Base-by-base conservation (phyloP, 2,888 invertebrate genomes). In the Limnephilus lunatus region DNA sequence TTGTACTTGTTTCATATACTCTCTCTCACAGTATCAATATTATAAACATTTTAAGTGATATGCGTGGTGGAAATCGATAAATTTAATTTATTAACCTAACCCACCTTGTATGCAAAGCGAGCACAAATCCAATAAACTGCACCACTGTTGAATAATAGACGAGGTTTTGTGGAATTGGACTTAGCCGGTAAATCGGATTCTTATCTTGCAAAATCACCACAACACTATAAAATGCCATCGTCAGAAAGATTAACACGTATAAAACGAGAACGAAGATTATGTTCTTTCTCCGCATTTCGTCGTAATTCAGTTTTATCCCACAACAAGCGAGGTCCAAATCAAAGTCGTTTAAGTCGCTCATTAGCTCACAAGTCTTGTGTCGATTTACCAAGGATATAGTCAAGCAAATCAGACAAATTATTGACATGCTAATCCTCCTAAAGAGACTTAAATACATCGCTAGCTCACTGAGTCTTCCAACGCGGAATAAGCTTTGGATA, bases 401-500 rank as follows among this genome's bases (percentile, higher is more conserved):
- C 12, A 35, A 3, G 35, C 83, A 35, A 2, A 83, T 25, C 9
- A 25, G 9, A 4, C 15, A 19, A 25, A 83, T 25, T 2, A 83
- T 2, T 19, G 4, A 11, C 35, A 15, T 4, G 11, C 83, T 19
- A 25, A 83, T 9, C 35, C 83, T 35, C 25, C 83, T 2, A 83
- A 35, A 83, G 31, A 83, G 4, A 83, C 15, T 35, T 9, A 35
- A 0, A 12, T 32, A 25, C 83, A 25, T 83, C 32, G 31, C 32
- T 35, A 83, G n/a, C 12, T 44, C 12, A 44, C 44, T 44, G 44
- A 11, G 1, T 12, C 12, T 12, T 44, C 44, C 44, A 44, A 12
- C 0, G 11, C 11, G 11, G 44, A 2, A 1, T 44, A 12, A 12
- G 0, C 0, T 44, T 44, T 44, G 1, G 0, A 44, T 44, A 0